Conservation (phyloP, 1,140 invertebrate genomes). For the Philaenus spumarius region DNA sequence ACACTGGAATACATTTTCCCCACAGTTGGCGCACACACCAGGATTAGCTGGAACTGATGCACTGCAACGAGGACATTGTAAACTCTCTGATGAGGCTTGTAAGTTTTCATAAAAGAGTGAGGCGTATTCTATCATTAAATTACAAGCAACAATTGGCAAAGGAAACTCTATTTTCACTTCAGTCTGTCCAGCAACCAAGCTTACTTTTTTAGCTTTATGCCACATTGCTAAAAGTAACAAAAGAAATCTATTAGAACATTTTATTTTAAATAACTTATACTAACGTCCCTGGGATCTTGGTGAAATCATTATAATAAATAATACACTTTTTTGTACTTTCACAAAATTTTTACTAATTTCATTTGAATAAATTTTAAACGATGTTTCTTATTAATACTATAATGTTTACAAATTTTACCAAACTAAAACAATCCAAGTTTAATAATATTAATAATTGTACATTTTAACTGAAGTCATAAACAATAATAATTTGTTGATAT, state of each 20-base stretch:
- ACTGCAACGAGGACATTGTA: constrained; percentile 94
- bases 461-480: no score
- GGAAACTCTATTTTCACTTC: constrained; percentile 96
- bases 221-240: constrained; percentile 69
- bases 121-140: constrained; percentile 98
- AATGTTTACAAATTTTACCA: no score
- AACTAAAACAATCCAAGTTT: no score
- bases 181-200: constrained; percentile 81
- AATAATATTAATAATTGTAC: no score
- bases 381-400: no score
- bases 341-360: no score
- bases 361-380: no score
- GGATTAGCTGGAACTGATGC: constrained; percentile 95
- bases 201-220: constrained; percentile 93
- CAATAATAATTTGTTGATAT: no score
- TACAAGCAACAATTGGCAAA: constrained; percentile 93
- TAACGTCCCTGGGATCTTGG: no score
- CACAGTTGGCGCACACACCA: constrained; percentile 95
- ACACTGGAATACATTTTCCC: constrained; percentile 98
- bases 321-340: no score
- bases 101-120: constrained; percentile 96
- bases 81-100: constrained; percentile 74
- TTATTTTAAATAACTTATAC: neutral
- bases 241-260: constrained; percentile 16
- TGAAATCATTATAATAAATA: no score